phyloP scores from a whole-genome alignment of 1,140 invertebrate species.

The Zaprionus inermis region DNA sequence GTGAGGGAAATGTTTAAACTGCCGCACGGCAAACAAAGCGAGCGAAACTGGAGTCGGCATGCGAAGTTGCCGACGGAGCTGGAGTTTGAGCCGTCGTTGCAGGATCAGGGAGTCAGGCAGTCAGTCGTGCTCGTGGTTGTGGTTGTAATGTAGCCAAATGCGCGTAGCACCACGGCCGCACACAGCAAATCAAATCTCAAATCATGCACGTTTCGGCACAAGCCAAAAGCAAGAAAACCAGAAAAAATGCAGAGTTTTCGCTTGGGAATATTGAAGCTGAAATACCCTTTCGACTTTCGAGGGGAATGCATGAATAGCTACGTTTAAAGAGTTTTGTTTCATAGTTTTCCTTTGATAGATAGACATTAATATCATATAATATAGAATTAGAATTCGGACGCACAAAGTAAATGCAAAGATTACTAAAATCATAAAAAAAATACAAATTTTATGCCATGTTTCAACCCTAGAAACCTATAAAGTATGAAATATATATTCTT shows the following conservation, averaged over 20 bases:
- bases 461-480: no score
- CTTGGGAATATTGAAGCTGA: background rate
- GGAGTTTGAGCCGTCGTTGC: conserved; percentile 18
- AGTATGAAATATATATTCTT: no score
- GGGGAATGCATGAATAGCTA: background rate
- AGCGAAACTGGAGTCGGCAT: conserved; percentile 29
- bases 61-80: background rate
- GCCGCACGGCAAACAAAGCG: conserved; percentile 47
- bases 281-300: background rate
- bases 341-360: no score
- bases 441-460: no score
- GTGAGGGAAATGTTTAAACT: conserved; percentile 73
- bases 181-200: conserved; percentile 77
- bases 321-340: background rate
- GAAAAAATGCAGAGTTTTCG: background rate
- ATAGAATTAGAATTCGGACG: no score
- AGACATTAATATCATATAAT: no score
- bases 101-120: conserved; percentile 16
- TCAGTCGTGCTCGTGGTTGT: conserved; percentile 12
- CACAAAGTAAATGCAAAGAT: no score
- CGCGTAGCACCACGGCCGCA: conserved; percentile 39
- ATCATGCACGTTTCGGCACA: conserved; percentile 67
- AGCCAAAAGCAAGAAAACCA: background rate
- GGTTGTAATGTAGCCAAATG: conserved; percentile 72
- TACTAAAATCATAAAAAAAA: no score